Percentiles rank a stretch among this genome's conserved stretches.
phyloP scores from a whole-genome alignment of 2,888 invertebrate species.

The Ashinkailepas kermadecensis region DNA sequence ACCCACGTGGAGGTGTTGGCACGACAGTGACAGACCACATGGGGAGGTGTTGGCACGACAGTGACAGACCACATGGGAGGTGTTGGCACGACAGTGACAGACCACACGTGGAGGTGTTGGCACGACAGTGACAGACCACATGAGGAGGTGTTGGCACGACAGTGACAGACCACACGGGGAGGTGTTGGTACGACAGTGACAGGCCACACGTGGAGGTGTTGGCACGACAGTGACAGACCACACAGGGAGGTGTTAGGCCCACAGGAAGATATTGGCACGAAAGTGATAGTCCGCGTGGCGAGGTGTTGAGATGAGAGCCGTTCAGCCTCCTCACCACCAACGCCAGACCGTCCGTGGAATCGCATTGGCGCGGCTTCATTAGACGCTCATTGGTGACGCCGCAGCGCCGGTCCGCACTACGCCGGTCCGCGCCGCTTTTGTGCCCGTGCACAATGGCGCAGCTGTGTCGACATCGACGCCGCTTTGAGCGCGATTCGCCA shows the following conservation, averaged over 20 bases:
- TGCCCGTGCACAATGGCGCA: conserved; percentile 36
- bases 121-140: too few species aligned
- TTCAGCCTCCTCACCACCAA: conserved; percentile 33
- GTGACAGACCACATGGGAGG: too few species aligned
- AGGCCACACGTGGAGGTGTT: too few species aligned
- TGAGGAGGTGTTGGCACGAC: too few species aligned
- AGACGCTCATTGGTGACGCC: background rate
- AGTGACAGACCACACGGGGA: too few species aligned
- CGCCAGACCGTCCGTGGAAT: conserved; percentile 2
- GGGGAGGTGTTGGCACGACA: too few species aligned
- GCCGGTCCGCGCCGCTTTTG: conserved; percentile 41
- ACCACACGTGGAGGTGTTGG: too few species aligned
- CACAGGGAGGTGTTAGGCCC: conserved; percentile 39
- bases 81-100: too few species aligned
- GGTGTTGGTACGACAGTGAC: too few species aligned
- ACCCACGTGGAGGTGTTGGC: too few species aligned
- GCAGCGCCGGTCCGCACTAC: background rate
- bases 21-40: too few species aligned
- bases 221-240: too few species aligned
- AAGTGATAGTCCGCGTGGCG: conserved; percentile 32
- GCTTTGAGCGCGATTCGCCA: background rate
- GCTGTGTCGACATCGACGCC: conserved; percentile 35
- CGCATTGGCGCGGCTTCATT: conserved; percentile 11
- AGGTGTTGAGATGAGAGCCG: conserved; percentile 25
- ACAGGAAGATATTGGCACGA: conserved; percentile 39